These are phyloP conservation scores for Rhabdomys dilectus DNA, from an alignment of 2,113 vertebrate genomes.

Conservation along the genomic window DNA sequence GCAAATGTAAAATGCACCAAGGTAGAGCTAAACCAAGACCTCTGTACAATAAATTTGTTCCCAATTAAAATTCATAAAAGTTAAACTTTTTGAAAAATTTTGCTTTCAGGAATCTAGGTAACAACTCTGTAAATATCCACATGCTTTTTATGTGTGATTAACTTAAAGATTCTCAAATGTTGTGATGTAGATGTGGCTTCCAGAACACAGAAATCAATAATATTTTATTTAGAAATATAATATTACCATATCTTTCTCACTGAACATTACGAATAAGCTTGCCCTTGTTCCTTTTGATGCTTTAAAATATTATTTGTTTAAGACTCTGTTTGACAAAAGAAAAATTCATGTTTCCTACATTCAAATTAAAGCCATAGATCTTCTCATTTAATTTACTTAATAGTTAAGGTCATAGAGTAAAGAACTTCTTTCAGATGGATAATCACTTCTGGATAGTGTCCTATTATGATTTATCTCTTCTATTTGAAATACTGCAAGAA, in stretches of 20 bases:
- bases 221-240: neutral
- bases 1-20: constrained; percentile 53
- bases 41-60: constrained; percentile 12
- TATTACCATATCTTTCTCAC: neutral
- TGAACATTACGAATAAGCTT: neutral
- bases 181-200: neutral
- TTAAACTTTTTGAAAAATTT: constrained; percentile 12
- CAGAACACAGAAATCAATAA: neutral
- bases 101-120: constrained; percentile 36
- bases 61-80: constrained; percentile 52
- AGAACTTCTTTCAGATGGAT: neutral
- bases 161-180: neutral
- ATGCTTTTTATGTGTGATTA: neutral
- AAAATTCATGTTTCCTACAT: constrained; percentile 9
- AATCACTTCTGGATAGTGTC: neutral
- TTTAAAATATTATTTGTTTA: constrained; percentile 33
- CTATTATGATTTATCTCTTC: neutral
- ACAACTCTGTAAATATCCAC: constrained; percentile 29
- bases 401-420: neutral
- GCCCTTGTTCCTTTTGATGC: neutral
- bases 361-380: neutral
- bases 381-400: constrained; percentile 43
- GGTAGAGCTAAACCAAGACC: neutral
- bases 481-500: constrained; percentile 44
- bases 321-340: neutral